Base-by-base conservation (phyloP, 2,888 invertebrate species). In the Elmis aenea region DNA sequence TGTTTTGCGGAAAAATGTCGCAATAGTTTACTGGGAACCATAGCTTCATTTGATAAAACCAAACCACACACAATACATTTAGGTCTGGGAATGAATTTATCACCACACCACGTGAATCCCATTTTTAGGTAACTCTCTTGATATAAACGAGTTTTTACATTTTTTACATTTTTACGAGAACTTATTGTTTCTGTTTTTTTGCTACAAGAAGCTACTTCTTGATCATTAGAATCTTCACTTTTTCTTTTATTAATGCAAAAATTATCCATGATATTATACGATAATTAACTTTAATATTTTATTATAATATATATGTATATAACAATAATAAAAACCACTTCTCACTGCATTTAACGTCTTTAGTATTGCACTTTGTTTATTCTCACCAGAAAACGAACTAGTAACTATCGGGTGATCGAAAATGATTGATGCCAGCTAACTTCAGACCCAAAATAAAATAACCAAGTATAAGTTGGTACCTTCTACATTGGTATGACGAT, bases 101-200 rank as follows among this genome's bases (percentile, higher is more conserved):
- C 9, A 20, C 18, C 29, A 29, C 29, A 29, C 29, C 29, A 29
- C 3, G 29, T 29, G 11, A 16, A 29, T 29, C 29, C 18, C 20
- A 28, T 16, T 14, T 28, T 16, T 13, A 28, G 15, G 18, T 13
- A 28, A 28, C 16, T 10, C 11, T 28, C 28, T 15, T 28, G 28
- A 13, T 28, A 28, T 10, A 16, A 16, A 14, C 28, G 28, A 28
- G 18, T 28, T 28, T 28, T 28, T 10, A 3, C 5, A 3, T 28
- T 12, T 28, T 28, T 28, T 16, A 3, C 15, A 13, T 28, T 28
- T 16, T 28, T 16, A 28, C 26, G 25, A 25, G 25, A 11, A 25
- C 25, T 9, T 25, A 25, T 25, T 25, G 25, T 25, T 25, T 25
- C 25, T 25, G 25, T 25, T 25, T 25, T 9, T 25, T 25, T 25